Conservation (phyloP, 2,888 invertebrate species). For the Lycia hirtaria region DNA sequence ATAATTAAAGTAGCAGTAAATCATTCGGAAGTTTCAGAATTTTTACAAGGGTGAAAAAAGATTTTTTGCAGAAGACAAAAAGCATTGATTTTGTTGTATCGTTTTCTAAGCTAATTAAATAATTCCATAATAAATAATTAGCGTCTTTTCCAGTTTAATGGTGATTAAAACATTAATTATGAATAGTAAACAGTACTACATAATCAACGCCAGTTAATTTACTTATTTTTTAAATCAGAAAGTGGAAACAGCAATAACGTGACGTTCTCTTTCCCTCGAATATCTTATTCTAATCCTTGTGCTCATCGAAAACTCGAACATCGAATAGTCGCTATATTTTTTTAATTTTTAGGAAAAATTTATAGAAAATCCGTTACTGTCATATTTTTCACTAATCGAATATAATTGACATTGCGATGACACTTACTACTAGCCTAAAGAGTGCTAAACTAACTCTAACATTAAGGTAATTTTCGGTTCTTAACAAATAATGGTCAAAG, state of each 20-base stretch:
- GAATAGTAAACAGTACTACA: too few relatives aligned
- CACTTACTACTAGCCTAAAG: constrained; percentile 82
- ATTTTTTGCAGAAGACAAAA: constrained; percentile 6
- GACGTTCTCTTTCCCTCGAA: constrained; percentile 54
- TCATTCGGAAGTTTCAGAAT: neutral
- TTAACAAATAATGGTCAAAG: constrained; percentile 62
- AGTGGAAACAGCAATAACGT: constrained; percentile 53
- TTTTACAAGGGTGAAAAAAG: neutral
- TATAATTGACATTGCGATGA: constrained; percentile 85
- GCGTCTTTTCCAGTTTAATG: too few relatives aligned
- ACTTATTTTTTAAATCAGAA: constrained; percentile 49
- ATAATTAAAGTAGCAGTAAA: neutral
- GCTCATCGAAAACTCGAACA: constrained; percentile 52
- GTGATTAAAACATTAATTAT: too few relatives aligned
- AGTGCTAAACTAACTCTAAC: constrained; percentile 81
- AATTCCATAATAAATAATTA: too few relatives aligned
- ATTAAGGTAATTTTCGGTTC: constrained; percentile 74
- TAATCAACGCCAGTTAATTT: too few relatives aligned
- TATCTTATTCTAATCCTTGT: constrained; percentile 47
- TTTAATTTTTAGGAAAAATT: constrained; percentile 63
- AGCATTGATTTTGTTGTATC: neutral
- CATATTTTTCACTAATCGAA: constrained; percentile 79
- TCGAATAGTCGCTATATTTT: constrained; percentile 56
- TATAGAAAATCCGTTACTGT: constrained; percentile 79
- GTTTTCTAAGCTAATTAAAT: neutral